Percentiles rank a stretch among this genome's conserved stretches.
Conservation (phyloP, 2,113 vertebrate genomes). For the Labrus mixtus region DNA sequence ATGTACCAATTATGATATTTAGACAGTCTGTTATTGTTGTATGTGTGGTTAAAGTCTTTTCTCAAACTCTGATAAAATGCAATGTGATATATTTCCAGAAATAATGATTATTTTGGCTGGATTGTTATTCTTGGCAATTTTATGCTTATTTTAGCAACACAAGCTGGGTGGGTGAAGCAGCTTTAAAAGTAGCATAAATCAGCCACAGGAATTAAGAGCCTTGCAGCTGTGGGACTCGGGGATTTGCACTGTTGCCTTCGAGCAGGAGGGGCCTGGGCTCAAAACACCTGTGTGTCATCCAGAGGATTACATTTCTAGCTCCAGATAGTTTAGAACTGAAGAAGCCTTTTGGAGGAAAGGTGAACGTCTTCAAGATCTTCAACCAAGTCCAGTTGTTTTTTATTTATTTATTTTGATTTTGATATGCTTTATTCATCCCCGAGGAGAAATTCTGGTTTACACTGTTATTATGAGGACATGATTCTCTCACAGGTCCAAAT, state of each 20-base stretch:
- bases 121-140: conserved; percentile 17
- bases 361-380: too few species aligned
- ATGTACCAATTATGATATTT: conserved; percentile 6
- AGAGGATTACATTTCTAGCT: too few species aligned
- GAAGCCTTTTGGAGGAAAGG: too few species aligned
- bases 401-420: too few species aligned
- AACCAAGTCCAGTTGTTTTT: too few species aligned
- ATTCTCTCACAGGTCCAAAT: too few species aligned
- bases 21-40: conserved; percentile 27
- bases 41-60: conserved; percentile 16
- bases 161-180: neutral
- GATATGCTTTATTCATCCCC: too few species aligned
- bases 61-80: conserved; percentile 9
- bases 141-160: conserved; percentile 28
- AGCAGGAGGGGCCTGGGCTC: neutral
- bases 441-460: too few species aligned
- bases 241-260: neutral
- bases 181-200: conserved; percentile 34
- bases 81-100: conserved; percentile 10
- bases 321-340: too few species aligned
- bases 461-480: too few species aligned
- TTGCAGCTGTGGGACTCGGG: neutral
- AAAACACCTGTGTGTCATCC: neutral
- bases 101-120: conserved; percentile 31
- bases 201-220: neutral